Conservation (phyloP, 2,888 invertebrate genomes). For the Drosophila antonietae region DNA sequence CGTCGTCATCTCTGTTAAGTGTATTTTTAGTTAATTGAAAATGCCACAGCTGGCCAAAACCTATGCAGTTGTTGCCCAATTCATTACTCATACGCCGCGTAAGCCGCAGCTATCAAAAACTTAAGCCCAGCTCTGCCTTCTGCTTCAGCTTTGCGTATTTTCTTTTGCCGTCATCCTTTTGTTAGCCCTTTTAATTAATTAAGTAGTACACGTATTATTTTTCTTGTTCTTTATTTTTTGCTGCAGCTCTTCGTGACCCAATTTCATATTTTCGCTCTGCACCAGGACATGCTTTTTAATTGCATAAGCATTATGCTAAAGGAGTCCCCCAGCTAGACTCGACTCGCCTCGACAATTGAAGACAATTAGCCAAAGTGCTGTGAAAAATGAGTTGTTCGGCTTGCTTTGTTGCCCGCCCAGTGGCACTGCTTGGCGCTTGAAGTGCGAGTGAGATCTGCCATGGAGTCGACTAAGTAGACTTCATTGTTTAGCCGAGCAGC, state of each 20-base stretch:
- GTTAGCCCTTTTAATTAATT: constrained; percentile 61
- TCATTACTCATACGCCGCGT: constrained; percentile 72
- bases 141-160: constrained; percentile 3
- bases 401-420: constrained; percentile 29
- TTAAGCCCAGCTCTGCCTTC: constrained; percentile 2
- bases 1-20: constrained; percentile 15
- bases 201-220: constrained; percentile 48
- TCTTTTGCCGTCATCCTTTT: constrained; percentile 21
- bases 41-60: constrained; percentile 34
- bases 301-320: constrained; percentile 71
- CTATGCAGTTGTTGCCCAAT: constrained; percentile 39
- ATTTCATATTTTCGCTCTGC: constrained; percentile 23
- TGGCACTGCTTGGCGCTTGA: constrained; percentile 13
- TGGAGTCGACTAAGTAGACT: constrained; percentile 11
- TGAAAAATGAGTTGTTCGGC: constrained; percentile 44
- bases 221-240: neutral
- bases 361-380: constrained; percentile 72
- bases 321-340: constrained; percentile 41
- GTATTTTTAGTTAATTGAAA: constrained; percentile 56
- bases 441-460: constrained; percentile 1
- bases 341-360: constrained; percentile 46
- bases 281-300: constrained; percentile 64
- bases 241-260: constrained; percentile 47
- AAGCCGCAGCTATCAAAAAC: constrained; percentile 25
- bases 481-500: constrained; percentile 33